Percentiles rank a stretch among this genome's conserved stretches.
Conservation (phyloP, 2,888 invertebrate genomes). For the Metopia argyrocephala region DNA sequence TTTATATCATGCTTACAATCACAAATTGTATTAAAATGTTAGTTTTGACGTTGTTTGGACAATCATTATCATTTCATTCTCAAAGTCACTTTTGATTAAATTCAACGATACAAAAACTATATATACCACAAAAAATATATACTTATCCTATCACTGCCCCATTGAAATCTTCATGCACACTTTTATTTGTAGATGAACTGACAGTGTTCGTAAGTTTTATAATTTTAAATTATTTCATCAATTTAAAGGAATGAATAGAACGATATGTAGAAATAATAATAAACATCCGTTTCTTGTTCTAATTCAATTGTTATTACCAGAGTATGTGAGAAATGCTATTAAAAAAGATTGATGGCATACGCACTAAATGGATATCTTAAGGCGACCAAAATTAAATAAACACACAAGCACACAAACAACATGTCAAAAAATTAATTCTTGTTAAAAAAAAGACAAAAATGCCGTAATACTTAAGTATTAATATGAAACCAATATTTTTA, state of each 20-base stretch:
- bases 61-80: conserved; percentile 58
- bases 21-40: background rate
- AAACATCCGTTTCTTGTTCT: conserved; percentile 75
- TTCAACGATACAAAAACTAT: background rate
- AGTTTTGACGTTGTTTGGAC: conserved; percentile 1
- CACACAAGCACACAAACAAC: background rate
- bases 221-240: too few species aligned
- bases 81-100: conserved; percentile 39
- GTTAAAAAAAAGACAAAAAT: conserved; percentile 19
- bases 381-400: background rate
- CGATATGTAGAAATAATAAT: conserved; percentile 58
- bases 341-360: conserved; percentile 76
- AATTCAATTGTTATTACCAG: conserved; percentile 72
- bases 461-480: conserved; percentile 31
- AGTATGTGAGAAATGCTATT: conserved; percentile 70
- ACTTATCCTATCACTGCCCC: background rate
- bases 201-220: background rate
- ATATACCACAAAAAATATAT: background rate
- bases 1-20: too few species aligned
- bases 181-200: too few species aligned
- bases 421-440: background rate
- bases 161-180: too few species aligned
- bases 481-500: conserved; percentile 27
- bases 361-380: conserved; percentile 44
- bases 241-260: background rate